A percentile compares a stretch with the other conserved stretches of the same genome.
These are phyloP conservation scores for Scalopus aquaticus DNA, from an alignment of 2,113 vertebrate genomes.

Conservation along the genomic window DNA sequence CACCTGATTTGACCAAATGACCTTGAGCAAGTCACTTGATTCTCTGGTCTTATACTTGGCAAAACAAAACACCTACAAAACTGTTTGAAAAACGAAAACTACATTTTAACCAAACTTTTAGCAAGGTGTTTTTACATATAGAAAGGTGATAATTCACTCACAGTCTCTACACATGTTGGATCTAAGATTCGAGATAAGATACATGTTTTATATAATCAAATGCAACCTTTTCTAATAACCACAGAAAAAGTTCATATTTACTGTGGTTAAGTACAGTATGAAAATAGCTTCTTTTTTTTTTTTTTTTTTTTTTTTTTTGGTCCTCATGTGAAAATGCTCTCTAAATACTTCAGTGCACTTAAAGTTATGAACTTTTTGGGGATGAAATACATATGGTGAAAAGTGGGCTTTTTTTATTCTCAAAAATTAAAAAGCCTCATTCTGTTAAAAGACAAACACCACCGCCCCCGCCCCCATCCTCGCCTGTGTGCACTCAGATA, in stretches of 20 bases:
- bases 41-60: constrained; percentile 20
- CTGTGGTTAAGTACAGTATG: background rate
- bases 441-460: background rate
- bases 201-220: constrained; percentile 13
- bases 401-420: background rate
- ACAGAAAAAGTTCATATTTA: background rate
- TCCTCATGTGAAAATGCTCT: background rate
- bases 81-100: background rate
- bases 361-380: background rate
- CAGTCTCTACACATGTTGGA: background rate
- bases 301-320: no score
- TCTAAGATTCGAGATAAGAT: background rate
- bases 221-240: background rate
- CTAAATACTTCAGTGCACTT: background rate
- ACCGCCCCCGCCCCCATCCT: no score
- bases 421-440: background rate
- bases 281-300: background rate
- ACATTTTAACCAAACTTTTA: background rate
- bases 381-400: background rate
- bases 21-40: constrained; percentile 48
- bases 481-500: background rate
- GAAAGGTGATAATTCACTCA: constrained; percentile 1
- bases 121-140: background rate
- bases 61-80: background rate
- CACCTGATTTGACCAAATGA: constrained; percentile 20